phyloP scores from a whole-genome alignment of 1,140 invertebrate species.

The Anoplolepis gracilipes region DNA sequence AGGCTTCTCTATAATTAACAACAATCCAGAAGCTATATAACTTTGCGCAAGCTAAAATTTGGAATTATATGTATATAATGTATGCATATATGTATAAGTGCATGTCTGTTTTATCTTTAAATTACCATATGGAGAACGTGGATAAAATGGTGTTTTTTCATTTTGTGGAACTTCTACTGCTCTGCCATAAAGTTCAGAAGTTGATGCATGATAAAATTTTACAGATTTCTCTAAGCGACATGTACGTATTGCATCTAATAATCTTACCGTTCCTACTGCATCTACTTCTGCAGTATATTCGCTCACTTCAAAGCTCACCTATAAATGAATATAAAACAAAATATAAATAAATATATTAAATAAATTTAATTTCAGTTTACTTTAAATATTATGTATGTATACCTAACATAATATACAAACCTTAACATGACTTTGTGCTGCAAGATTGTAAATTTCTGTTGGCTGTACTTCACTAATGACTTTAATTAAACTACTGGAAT shows the following conservation, averaged over 20 bases:
- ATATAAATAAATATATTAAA: neutral
- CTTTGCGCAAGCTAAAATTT: slow-evolving; percentile 96
- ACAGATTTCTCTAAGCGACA: slow-evolving; percentile 95
- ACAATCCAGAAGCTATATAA: slow-evolving; percentile 99
- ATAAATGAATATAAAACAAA: slow-evolving; percentile 30
- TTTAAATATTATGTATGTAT: slow-evolving; percentile 34
- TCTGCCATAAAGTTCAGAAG: slow-evolving; percentile 99
- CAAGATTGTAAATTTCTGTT: slow-evolving; percentile 99
- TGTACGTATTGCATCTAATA: slow-evolving; percentile 98
- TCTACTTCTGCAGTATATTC: slow-evolving; percentile 99
- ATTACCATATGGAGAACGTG: slow-evolving; percentile 99
- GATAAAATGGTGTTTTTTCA: slow-evolving; percentile 99
- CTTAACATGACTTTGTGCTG: slow-evolving; percentile 99
- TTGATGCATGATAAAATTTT: slow-evolving; percentile 99
- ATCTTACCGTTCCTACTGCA: slow-evolving; percentile 97
- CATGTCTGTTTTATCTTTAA: neutral
- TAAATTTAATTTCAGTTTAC: neutral
- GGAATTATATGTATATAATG: slow-evolving; percentile 21
- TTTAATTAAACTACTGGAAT: slow-evolving; percentile 98
- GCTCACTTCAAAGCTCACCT: slow-evolving; percentile 98
- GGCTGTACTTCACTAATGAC: slow-evolving; percentile 95
- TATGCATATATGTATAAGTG: slow-evolving; percentile 6
- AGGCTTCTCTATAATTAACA: slow-evolving; percentile 99
- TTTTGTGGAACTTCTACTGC: slow-evolving; percentile 98
- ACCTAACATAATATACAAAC: slow-evolving; percentile 86